Evolutionary conservation across 2,113 vertebrate genomes (phyloP).

Genomic region (Canis aureus): DNA sequence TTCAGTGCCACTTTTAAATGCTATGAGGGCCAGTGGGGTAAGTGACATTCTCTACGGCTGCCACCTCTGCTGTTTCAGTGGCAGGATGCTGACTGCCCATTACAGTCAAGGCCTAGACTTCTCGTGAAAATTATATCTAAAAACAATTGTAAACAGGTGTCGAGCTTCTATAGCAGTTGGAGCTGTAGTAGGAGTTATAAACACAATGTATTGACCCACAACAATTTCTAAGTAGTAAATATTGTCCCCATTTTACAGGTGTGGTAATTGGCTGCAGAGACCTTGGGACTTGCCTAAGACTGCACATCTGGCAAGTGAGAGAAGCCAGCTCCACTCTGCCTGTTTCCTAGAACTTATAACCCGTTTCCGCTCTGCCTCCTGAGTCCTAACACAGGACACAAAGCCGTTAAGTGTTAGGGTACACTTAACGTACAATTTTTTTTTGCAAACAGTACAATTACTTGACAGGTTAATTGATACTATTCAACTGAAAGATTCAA

Average conservation of each 20-base stretch:
- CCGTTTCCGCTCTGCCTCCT: neutral
- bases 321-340: neutral
- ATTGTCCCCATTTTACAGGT: neutral
- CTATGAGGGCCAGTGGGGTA: accelerated
- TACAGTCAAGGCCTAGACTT: neutral
- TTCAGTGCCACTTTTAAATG: neutral
- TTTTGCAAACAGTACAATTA: neutral
- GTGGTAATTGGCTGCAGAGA: neutral
- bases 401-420: neutral
- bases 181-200: neutral
- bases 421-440: neutral
- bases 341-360: neutral
- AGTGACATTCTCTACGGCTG: neutral
- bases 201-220: neutral
- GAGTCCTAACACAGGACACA: neutral
- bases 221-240: neutral
- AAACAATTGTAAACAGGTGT: neutral
- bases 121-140: neutral
- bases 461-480: neutral
- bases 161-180: neutral
- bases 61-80: neutral
- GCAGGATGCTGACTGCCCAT: neutral
- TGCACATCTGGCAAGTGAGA: neutral
- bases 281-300: neutral
- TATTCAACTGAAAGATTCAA: neutral